phyloP scores from a whole-genome alignment of 2,797 vertebrate genomes.

The Psittacula derbiana region DNA sequence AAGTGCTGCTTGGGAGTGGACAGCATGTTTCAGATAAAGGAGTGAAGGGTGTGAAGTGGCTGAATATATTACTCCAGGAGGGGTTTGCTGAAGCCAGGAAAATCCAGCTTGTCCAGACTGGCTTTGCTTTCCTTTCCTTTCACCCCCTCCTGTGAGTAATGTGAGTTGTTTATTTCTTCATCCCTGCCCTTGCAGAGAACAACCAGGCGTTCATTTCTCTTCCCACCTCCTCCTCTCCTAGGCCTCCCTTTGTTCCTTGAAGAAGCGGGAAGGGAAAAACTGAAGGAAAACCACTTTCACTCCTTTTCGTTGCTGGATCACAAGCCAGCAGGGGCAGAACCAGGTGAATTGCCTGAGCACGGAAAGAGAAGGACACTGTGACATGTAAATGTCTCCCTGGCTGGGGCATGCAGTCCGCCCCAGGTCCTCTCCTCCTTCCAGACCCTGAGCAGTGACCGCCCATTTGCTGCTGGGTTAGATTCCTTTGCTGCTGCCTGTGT shows the following conservation, averaged over 20 bases:
- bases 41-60: background rate
- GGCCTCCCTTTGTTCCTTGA: background rate
- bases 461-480: background rate
- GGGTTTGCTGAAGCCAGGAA: constrained; percentile 34
- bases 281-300: background rate
- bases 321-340: background rate
- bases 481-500: background rate
- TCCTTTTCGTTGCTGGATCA: background rate
- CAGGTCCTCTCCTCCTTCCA: background rate
- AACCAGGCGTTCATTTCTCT: constrained; percentile 11
- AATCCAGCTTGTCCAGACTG: constrained; percentile 22
- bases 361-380: background rate
- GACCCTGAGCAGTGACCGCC: background rate
- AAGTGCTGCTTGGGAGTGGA: rapidly evolving
- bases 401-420: background rate
- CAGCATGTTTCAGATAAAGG: background rate
- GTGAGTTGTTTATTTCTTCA: constrained; percentile 58
- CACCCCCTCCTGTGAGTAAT: constrained; percentile 42
- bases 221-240: background rate
- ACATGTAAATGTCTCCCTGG: background rate
- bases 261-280: background rate
- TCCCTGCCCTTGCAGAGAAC: constrained; percentile 18
- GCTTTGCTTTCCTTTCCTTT: constrained; percentile 42
- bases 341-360: background rate
- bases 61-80: background rate